Conservation (phyloP, 2,113 vertebrate genomes). For the Datnioides undecimradiatus region DNA sequence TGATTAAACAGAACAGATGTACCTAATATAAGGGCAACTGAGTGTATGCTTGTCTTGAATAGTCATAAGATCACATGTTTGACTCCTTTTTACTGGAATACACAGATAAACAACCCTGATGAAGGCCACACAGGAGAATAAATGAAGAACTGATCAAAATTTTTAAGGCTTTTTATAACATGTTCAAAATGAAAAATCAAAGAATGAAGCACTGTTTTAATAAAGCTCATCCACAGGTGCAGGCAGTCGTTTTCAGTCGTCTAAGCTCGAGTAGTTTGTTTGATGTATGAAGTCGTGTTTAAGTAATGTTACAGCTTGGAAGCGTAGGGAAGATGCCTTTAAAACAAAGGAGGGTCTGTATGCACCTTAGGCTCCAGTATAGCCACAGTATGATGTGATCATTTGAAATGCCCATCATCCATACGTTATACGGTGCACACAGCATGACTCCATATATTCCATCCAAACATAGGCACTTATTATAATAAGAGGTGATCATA, state of each 20-base stretch:
- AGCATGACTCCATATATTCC: not conserved
- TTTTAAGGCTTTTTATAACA: not conserved
- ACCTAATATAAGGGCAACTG: too few species aligned
- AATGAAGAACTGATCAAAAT: too few species aligned
- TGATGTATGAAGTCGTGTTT: not conserved
- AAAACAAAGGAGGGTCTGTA: not conserved
- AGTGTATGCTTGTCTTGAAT: not conserved
- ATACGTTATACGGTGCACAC: not conserved
- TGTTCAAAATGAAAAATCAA: not conserved
- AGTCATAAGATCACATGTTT: not conserved
- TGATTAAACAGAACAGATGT: not conserved
- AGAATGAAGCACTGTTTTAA: not conserved
- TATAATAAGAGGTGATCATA: not conserved
- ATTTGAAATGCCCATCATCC: slow-evolving; percentile 19
- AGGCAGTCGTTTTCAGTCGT: not conserved
- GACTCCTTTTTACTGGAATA: not conserved
- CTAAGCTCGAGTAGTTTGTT: not conserved
- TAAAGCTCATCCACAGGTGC: not conserved
- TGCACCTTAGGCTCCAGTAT: not conserved
- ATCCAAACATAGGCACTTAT: not conserved
- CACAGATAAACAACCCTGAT: too few species aligned
- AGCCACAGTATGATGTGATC: slow-evolving; percentile 9
- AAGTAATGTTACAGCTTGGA: not conserved
- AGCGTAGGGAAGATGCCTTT: not conserved
- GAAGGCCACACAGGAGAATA: not conserved